A percentile compares a stretch with the other conserved stretches of the same genome.
Conservation (phyloP, 2,888 invertebrate genomes). For the Amphipoea lucens region DNA sequence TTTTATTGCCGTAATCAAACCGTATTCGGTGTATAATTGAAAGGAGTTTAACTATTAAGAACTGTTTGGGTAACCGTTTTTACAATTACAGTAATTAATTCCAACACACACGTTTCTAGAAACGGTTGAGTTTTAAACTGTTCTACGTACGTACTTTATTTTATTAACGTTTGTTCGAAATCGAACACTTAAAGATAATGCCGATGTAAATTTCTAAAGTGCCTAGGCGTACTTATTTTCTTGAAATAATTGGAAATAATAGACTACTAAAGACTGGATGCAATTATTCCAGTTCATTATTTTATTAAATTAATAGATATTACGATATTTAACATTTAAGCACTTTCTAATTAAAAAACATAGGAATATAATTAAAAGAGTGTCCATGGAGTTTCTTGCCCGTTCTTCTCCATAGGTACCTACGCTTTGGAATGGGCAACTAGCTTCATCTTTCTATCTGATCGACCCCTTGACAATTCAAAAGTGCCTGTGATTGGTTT, state of each 20-base stretch:
- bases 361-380: no score
- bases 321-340: background rate
- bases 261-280: fast-evolving
- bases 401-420: no score
- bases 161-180: background rate
- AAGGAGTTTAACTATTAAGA: constrained; percentile 42
- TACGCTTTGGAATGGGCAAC: no score
- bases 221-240: background rate
- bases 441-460: no score
- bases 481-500: no score
- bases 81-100: constrained; percentile 23
- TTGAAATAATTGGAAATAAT: background rate
- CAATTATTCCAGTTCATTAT: background rate
- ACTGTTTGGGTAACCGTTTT: constrained; percentile 15
- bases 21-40: constrained; percentile 44
- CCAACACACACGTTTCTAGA: background rate
- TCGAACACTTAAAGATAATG: background rate
- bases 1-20: constrained; percentile 58
- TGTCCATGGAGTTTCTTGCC: no score
- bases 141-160: background rate
- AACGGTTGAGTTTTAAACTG: background rate
- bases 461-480: no score
- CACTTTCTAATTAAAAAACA: no score
- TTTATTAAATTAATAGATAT: background rate
- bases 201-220: background rate